Evolutionary conservation across 2,113 vertebrate species (phyloP), one percentile per base, ranked within the genome.

Genomic region (Hoplias malabaricus): DNA sequence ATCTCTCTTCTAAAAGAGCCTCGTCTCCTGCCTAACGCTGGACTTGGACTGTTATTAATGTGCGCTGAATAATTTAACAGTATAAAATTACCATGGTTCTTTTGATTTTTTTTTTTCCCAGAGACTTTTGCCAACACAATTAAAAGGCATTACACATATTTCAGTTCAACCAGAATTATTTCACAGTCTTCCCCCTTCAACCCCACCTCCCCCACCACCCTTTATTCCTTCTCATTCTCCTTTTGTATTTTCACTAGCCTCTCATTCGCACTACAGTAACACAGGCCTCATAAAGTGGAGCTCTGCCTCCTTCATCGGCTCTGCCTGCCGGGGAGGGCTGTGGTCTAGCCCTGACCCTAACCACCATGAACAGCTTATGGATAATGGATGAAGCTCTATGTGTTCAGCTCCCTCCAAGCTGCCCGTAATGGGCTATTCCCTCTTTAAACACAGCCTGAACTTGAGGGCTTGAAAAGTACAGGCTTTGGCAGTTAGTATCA

Each of bases 71-170:
- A 86, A 93, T 93, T 93, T 83, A 93, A 86, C 87, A 88, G 89
- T 87, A 87, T 92, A 92, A 93, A 93, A 93, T 92, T 92, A 93
- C 90, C 90, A 91, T 91, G 90, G 86, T 90, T 78, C 89, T 91
- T 91, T 88, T 91, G 90, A 92, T 79, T 77, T 83, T 79, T 69
- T 73, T 70, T 79, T 69, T 73, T 70, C 8, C 61, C 69, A 90
- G 89, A 89, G 90, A 90, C 90, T 91, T 92, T 91, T 91, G 89
- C 89, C 88, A 88, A 88, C 90, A 90, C 91, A 93, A 92, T 93
- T 93, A 93, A 92, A 92, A 82, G 87, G 89, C 86, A 92, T 92
- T 92, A 91, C 90, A 90, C 86, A 90, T 87, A 93, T 90, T 91
- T 92, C 90, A 90, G 87, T 84, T 80, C 87, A 89, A 84, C 82